Conservation (phyloP, 2,797 vertebrate genomes). For the Novumbra hubbsi region DNA sequence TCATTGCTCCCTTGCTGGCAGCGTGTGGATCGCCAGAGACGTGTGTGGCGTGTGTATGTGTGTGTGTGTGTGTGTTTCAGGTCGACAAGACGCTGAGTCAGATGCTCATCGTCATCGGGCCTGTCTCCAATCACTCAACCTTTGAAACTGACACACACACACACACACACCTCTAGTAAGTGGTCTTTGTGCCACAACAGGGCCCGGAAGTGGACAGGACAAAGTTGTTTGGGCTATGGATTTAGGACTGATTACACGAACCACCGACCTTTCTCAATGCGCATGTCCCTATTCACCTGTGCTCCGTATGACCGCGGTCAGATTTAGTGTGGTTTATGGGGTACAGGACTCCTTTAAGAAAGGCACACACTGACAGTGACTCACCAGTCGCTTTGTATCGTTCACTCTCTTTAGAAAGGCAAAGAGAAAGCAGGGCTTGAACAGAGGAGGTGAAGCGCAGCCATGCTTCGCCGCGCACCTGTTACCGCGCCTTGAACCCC, state of each 20-base stretch:
- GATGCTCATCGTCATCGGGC: constrained; percentile 30
- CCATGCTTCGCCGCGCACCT: neutral
- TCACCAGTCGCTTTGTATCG: neutral
- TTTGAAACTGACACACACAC: neutral
- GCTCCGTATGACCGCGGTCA: neutral
- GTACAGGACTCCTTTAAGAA: neutral
- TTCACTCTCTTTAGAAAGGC: neutral
- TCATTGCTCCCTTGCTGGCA: neutral
- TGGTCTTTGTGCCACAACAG: neutral
- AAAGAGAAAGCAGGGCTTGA: neutral
- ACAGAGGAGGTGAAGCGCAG: neutral
- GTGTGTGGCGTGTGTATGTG: neutral
- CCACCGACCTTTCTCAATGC: neutral
- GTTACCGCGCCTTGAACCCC: neutral
- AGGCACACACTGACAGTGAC: neutral
- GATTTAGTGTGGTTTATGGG: neutral
- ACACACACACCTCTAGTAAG: constrained; percentile 2
- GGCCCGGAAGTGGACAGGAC: neutral
- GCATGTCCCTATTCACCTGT: neutral
- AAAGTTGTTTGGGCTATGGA: neutral
- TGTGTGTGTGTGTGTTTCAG: neutral
- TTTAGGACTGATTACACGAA: neutral
- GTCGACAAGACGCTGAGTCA: constrained; percentile 37
- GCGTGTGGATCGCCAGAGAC: neutral
- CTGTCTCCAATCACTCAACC: neutral